phyloP scores from a whole-genome alignment of 2,888 invertebrate species.

The Drosophila hamatofila region DNA sequence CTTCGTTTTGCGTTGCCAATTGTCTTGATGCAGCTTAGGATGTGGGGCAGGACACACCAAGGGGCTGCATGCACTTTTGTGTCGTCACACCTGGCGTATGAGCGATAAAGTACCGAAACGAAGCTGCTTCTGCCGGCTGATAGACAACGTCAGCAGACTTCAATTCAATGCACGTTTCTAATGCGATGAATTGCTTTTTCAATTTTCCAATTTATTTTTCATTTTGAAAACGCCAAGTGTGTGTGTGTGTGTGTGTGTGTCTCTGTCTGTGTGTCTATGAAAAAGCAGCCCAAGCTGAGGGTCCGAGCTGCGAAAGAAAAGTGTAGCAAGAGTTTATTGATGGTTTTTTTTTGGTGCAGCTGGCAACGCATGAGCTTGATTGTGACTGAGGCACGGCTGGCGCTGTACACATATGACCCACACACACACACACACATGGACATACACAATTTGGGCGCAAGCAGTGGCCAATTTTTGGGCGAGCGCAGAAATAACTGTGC shows the following conservation, averaged over 20 bases:
- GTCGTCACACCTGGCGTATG: constrained; percentile 58
- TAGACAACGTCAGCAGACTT: constrained; percentile 40
- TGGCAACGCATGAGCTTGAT: constrained; percentile 31
- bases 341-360: constrained; percentile 50
- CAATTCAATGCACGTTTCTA: constrained; percentile 73
- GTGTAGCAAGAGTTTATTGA: constrained; percentile 55
- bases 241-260: constrained; percentile 8
- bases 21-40: constrained; percentile 44
- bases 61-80: constrained; percentile 25
- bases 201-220: constrained; percentile 80
- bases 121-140: constrained; percentile 21
- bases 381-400: constrained; percentile 8
- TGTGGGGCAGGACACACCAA: no score
- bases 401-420: neutral
- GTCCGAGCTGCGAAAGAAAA: constrained; percentile 24
- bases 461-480: constrained; percentile 3
- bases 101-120: constrained; percentile 45
- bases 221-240: constrained; percentile 47
- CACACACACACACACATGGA: constrained; percentile 1
- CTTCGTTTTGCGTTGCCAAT: constrained; percentile 32
- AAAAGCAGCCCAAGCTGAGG: neutral
- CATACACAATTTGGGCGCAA: neutral
- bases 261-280: constrained; percentile 1
- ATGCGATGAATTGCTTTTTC: constrained; percentile 79
- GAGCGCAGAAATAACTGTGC: neutral